phyloP scores from a whole-genome alignment of 2,113 vertebrate genomes.

The Anser brachyrhynchus region DNA sequence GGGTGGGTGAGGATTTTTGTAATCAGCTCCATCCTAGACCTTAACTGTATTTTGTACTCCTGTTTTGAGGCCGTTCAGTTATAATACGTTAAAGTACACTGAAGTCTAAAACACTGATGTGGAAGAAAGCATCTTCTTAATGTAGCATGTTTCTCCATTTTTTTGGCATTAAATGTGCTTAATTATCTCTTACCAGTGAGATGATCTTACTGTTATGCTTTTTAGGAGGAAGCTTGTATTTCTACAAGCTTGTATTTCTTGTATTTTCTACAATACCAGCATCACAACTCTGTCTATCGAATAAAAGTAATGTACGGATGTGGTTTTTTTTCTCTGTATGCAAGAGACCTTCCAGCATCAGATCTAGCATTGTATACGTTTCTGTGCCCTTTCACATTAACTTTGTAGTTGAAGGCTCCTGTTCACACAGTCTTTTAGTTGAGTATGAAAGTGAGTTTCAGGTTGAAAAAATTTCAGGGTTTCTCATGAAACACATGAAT shows the following conservation, averaged over 20 bases:
- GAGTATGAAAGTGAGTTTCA: background rate
- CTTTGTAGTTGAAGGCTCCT: background rate
- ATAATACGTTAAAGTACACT: background rate
- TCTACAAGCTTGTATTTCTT: background rate
- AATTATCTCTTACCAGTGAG: background rate
- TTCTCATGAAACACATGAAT: background rate
- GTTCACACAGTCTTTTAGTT: background rate
- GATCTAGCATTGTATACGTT: background rate
- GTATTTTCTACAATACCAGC: background rate
- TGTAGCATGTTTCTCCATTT: background rate
- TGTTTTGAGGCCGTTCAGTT: background rate
- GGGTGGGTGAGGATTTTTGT: background rate
- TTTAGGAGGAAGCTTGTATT: background rate
- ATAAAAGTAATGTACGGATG: background rate
- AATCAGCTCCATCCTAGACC: background rate
- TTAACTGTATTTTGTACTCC: background rate
- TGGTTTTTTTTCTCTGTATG: background rate
- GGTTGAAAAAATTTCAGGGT: background rate
- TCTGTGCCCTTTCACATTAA: background rate
- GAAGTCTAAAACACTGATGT: background rate
- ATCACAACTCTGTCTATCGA: background rate
- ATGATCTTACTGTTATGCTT: background rate
- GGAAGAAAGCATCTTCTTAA: background rate
- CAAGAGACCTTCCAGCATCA: background rate
- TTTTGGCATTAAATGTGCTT: background rate